Evolutionary conservation across 2,797 vertebrate species (phyloP), one percentile per base, ranked within the genome.

Genomic region (Enteromius unitaeniatus): DNA sequence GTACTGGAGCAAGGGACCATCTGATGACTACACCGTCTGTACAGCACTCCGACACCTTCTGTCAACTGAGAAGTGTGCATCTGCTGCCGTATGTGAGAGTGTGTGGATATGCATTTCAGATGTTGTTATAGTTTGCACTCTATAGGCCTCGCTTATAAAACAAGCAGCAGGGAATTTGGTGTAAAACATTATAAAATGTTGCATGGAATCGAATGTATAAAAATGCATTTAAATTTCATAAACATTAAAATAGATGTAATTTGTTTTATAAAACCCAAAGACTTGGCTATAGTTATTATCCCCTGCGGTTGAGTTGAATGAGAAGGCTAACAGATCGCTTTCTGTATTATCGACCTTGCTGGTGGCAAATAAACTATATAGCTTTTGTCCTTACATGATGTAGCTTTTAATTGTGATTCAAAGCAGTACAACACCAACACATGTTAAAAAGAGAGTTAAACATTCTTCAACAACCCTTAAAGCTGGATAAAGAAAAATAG

Each of bases 1-100:
- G 88, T 90, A 86, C 89, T 91, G 45, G 86, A 45, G 91, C 91
- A 91, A 91, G 92, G 89, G 93, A 92, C 90, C 88, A 90, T 91
- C 91, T 92, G 93, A 93, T 91, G 91, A 86, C 68, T 84, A 7
- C 40, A 70, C 76, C 23, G 58, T 47, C 55, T 78, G 76, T 64
- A 78, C 58, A 62, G 15, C 55, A 47, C 42, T 78, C 58, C 58
- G 45, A 78, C 58, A 64, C 75, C 75, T 72, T 70, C 37, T 72
- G 79, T 81, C 79, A 81, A 49, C 79, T 62, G 53, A 23, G 42
- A 78, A 64, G 76, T 78, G 67, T 62, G 69, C 79, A 58, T 80
- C 69, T 85, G 78, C 62, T 42, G 60, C 17, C 72, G 17, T 78
- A 60, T 79, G 75, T 72, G 76, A 21, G 67, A 34, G 40, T 62